Evolutionary conservation across 2,797 vertebrate genomes (phyloP), one percentile per base, ranked within the genome.

Genomic region (Urophycis tenuis): DNA sequence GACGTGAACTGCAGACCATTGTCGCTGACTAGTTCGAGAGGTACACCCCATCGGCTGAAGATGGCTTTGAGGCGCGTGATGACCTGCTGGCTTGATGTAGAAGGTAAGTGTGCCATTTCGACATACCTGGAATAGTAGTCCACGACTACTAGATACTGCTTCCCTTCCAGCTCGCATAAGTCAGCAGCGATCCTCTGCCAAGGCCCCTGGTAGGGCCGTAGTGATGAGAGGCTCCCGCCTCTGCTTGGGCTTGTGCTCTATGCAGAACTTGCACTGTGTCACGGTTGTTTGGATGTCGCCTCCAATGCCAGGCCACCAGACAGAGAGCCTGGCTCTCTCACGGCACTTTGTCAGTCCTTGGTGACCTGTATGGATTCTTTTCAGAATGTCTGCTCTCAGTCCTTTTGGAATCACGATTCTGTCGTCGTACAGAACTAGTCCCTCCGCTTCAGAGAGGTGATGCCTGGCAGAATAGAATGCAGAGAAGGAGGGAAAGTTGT

Each of bases 1-100:
- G 39, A 79, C 2, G 75, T 67, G 31, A 81, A 81, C 74, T 81
- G 71, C 49, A 53, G n/a, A 14, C 31, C 74, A 17, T 74, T 81
- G 25, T 74, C 71, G 5, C 15, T 72, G 6, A 77, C 29, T 14
- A 60, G 22, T 22, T 60, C 30, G 7, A 72, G n/a, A 10, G 75
- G 25, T 71, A 71, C 32, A 11, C 69, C 67, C 69, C 69, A 71
- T 71, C 69, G 31, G 29, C 31, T 29, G n/a, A 71, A 71, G 29
- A 71, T 31, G 69, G n/a, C n/a, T 9, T 69, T 71, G 29, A 71
- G 69, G 12, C 64, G 19, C 5, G 5, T 69, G 8, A 69, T 69
- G 17, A 69, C 25, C 29, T 69, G 64, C 5, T 4, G 7, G 64
- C 64, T 69, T 5, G 64, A 35, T 35, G 34, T 35, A 3, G 34